Evolutionary conservation across 2,113 vertebrate genomes (phyloP).

Genomic region (Crotalus tigris): DNA sequence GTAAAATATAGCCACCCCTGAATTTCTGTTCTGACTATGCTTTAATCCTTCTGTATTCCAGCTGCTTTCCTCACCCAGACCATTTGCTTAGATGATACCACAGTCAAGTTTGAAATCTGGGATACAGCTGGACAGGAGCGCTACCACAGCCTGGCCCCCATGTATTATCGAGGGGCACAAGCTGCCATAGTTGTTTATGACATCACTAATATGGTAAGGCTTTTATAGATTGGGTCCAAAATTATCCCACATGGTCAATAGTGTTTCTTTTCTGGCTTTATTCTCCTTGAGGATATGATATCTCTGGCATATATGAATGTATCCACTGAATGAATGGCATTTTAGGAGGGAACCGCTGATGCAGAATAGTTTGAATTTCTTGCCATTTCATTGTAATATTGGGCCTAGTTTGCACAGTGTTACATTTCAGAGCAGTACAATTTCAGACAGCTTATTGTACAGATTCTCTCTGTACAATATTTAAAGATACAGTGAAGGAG

Average conservation of each 20-base stretch:
- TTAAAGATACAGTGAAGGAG: neutral
- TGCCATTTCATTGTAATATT: neutral
- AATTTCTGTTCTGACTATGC: neutral
- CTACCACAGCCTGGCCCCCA: slow-evolving; percentile 97
- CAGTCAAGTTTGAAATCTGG: slow-evolving; percentile 99
- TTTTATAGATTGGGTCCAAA: neutral
- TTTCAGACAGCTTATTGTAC: neutral
- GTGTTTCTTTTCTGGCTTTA: neutral
- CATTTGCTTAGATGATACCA: slow-evolving; percentile 97
- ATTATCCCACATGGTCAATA: neutral
- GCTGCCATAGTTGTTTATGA: slow-evolving; percentile 98
- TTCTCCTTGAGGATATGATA: neutral
- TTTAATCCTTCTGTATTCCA: slow-evolving; percentile 52
- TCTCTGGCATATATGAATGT: neutral
- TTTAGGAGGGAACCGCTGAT: neutral
- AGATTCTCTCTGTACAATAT: neutral
- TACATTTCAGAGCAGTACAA: neutral
- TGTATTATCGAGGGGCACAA: slow-evolving; percentile 98
- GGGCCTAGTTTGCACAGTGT: neutral
- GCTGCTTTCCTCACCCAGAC: slow-evolving; percentile 99
- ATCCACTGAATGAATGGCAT: neutral
- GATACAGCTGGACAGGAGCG: slow-evolving; percentile 97
- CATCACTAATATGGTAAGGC: slow-evolving; percentile 95
- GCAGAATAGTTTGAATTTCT: neutral
- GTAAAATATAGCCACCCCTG: neutral